phyloP scores from a whole-genome alignment of 1,140 invertebrate genomes.

The Paraescarpia echinospica region DNA sequence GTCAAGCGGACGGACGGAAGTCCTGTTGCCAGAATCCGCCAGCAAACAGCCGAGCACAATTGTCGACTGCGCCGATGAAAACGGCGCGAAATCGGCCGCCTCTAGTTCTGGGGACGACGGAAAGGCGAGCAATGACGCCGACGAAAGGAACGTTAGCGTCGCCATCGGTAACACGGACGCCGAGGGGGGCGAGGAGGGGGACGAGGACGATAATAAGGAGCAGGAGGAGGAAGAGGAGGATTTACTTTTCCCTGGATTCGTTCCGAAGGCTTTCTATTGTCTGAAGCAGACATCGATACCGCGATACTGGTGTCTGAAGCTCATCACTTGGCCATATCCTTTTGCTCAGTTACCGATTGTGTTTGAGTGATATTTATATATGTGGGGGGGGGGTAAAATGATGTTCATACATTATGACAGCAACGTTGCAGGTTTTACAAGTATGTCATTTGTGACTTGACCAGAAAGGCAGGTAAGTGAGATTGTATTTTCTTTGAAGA shows the following conservation, averaged over 20 bases:
- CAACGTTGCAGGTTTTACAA: background rate
- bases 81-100: background rate
- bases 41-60: background rate
- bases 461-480: background rate
- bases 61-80: background rate
- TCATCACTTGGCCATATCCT: slow-evolving; percentile 99
- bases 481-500: background rate
- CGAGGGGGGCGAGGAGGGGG: slow-evolving; percentile 24
- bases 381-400: background rate
- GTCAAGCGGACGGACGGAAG: slow-evolving; percentile 3
- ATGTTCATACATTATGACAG: background rate
- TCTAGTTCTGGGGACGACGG: background rate
- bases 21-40: background rate
- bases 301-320: slow-evolving; percentile 86
- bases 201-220: slow-evolving; percentile 20
- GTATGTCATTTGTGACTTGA: too few relatives aligned
- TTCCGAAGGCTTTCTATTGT: slow-evolving; percentile 71
- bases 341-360: slow-evolving; percentile 67
- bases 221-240: slow-evolving; percentile 55
- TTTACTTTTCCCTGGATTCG: slow-evolving; percentile 86
- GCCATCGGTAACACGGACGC: background rate
- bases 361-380: background rate
- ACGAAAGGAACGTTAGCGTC: background rate
- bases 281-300: slow-evolving; percentile 83
- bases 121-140: background rate